Conservation (phyloP, 2,797 vertebrate genomes). For the Babyrousa celebensis region DNA sequence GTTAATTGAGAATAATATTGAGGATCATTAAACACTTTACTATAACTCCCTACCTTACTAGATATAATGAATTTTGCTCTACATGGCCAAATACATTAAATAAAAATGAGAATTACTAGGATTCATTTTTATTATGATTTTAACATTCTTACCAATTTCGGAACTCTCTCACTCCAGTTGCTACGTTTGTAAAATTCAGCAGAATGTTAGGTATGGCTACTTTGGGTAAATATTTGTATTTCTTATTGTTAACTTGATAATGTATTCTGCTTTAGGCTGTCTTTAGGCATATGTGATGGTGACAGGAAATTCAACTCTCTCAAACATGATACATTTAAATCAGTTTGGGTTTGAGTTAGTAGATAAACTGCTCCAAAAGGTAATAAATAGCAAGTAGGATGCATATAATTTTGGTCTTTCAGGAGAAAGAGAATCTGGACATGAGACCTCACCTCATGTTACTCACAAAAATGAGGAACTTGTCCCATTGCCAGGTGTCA, state of each 20-base stretch:
- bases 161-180: conserved; percentile 11
- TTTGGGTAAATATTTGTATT: conserved; percentile 50
- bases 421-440: conserved; percentile 6
- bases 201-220: conserved; percentile 31
- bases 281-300: not conserved
- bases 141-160: conserved; percentile 59
- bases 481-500: not conserved
- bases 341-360: conserved; percentile 56
- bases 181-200: conserved; percentile 25
- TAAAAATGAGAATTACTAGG: not conserved
- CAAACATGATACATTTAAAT: conserved; percentile 65
- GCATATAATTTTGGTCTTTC: conserved; percentile 32
- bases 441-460: not conserved
- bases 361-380: not conserved
- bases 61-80: not conserved
- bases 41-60: not conserved
- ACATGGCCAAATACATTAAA: not conserved
- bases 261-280: conserved; percentile 45
- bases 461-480: not conserved
- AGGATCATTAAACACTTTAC: conserved; percentile 16
- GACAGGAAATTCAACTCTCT: conserved; percentile 64
- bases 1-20: conserved; percentile 18
- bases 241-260: conserved; percentile 62
- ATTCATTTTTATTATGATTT: conserved; percentile 41
- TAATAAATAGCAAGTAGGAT: conserved; percentile 74